Evolutionary conservation across 2,113 vertebrate species (phyloP).

Genomic region (Brachirus orientalis): DNA sequence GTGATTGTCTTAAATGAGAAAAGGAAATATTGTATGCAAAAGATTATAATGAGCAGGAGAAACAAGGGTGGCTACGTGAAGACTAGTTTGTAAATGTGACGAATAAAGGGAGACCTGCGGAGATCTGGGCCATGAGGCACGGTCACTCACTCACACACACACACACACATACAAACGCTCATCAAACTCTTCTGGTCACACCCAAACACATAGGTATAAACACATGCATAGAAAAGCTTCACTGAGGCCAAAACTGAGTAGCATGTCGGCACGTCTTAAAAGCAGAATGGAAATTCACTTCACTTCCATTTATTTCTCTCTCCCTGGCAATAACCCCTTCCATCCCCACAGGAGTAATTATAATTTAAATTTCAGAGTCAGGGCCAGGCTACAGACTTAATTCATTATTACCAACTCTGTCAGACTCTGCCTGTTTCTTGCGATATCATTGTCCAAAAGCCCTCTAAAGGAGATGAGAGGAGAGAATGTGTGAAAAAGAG

Average conservation of each 20-base stretch:
- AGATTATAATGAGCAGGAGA: conserved; percentile 27
- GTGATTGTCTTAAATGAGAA: conserved; percentile 14
- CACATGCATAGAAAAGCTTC: conserved; percentile 63
- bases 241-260: conserved; percentile 71
- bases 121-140: conserved; percentile 29
- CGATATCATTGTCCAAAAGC: conserved; percentile 80
- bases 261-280: conserved; percentile 75
- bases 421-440: conserved; percentile 79
- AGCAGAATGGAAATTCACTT: conserved; percentile 78
- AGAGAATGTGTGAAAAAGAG: conserved; percentile 57
- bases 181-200: conserved; percentile 45
- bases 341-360: conserved; percentile 83
- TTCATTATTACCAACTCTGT: conserved; percentile 82
- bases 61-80: conserved; percentile 28
- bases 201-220: conserved; percentile 68
- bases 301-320: conserved; percentile 82
- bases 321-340: conserved; percentile 83
- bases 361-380: conserved; percentile 87
- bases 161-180: conserved; percentile 25
- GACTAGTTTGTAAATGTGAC: conserved; percentile 34
- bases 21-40: background rate
- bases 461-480: conserved; percentile 80
- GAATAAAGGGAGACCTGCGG: conserved; percentile 39
- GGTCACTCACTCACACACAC: conserved; percentile 22
- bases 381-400: conserved; percentile 81